Evolutionary conservation across 2,888 invertebrate genomes (phyloP), one percentile per base, ranked within the genome.

Genomic region (Himalopsyche anomala): DNA sequence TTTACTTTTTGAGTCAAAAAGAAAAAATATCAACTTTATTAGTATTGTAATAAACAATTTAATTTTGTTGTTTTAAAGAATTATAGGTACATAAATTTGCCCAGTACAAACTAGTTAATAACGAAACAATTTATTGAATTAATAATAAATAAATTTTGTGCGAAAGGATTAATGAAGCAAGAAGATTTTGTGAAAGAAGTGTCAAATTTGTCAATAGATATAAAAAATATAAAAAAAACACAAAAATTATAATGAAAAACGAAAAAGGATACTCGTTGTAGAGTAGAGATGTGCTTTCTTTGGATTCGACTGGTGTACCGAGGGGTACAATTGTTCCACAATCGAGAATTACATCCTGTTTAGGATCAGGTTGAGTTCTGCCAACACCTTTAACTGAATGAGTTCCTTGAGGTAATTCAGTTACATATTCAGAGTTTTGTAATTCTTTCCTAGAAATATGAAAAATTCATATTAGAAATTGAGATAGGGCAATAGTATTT

Each of bases 371-470:
- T 89, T 95, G 94, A 5, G 98, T 98, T 89, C 94, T 93, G 6
- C 99, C 99, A 85, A 95, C 90, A 90, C 99, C 99, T 93, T 97
- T 97, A 80, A 96, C 96, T 89, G 98, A 98, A 91, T 99, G 97
- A 90, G 95, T 96, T 88, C 96, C 96, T 69, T 95, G 93, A 0
- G 98, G 98, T 83, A 98, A 92, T 90, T 96, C 96, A 19, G 94
- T 94, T 56, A 98, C 94, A 90, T 95, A 96, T 89, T 97, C 95
- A 0, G 98, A 95, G 0, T 91, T 84, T 0, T 91, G 93, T 89
- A 95, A 94, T 91, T 98, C 97, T 91, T 96, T 95, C 96, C 96
- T 96, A 92, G 89, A 90, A 81, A 40, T 19, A 84, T n/a, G 82
- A 82, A 69, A 80, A 80, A 80, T 17, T 19, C 51, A 81, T 51